Percentiles rank a stretch among this genome's conserved stretches.
Evolutionary conservation across 64 coral and sea anemone species (phyloP).

Genomic region (Anthopleura sola): DNA sequence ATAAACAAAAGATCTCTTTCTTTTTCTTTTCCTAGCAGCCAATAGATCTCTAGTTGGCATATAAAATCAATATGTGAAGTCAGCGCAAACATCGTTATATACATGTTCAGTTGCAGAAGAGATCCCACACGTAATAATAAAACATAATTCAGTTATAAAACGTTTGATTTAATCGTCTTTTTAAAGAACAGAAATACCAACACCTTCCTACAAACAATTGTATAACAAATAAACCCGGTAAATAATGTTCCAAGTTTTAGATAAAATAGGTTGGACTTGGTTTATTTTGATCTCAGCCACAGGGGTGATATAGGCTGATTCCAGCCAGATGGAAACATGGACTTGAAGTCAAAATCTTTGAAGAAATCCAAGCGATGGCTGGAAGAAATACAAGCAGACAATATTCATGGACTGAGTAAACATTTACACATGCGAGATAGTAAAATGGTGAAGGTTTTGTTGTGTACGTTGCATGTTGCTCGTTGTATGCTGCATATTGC

Average conservation of each 20-base stretch:
- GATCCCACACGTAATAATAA: no score
- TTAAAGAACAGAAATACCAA: neutral
- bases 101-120: no score
- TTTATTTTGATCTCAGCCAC: slow-evolving; percentile 34
- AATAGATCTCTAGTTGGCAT: no score
- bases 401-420: no score
- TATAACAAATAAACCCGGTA: slow-evolving; percentile 2
- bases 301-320: slow-evolving; percentile 45
- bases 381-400: slow-evolving; percentile 6
- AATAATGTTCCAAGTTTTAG: neutral
- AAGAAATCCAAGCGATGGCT: slow-evolving; percentile 84
- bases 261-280: neutral
- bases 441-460: no score
- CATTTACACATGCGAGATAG: no score
- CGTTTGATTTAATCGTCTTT: neutral
- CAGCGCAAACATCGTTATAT: no score
- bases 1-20: no score
- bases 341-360: slow-evolving; percentile 73
- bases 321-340: slow-evolving; percentile 80
- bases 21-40: no score
- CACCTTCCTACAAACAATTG: neutral
- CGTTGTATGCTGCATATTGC: no score
- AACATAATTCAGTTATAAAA: neutral
- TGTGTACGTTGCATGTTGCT: no score
- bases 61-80: no score